Conservation (phyloP, 2,888 invertebrate genomes). For the Pachliopta kotzebuea region DNA sequence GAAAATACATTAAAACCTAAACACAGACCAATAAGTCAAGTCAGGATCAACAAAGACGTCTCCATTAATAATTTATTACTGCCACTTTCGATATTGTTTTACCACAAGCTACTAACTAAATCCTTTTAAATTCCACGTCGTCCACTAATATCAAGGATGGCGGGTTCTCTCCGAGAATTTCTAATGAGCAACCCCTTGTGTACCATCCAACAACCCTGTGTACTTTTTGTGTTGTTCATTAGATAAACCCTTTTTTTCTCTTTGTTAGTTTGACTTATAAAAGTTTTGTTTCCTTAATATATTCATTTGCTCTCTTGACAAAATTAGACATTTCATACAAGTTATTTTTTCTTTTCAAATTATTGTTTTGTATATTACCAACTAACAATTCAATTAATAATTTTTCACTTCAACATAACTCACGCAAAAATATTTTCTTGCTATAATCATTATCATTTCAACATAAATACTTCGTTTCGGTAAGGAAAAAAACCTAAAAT, state of each 20-base stretch:
- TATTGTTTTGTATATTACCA: too few species aligned
- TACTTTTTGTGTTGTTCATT: conserved; percentile 66
- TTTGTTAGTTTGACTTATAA: conserved; percentile 62
- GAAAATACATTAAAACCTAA: too few species aligned
- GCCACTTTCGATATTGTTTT: conserved; percentile 30
- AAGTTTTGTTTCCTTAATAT: conserved; percentile 36
- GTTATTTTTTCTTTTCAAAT: too few species aligned
- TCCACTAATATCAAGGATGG: conserved; percentile 17
- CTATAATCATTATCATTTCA: too few species aligned
- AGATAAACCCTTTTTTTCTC: conserved; percentile 61
- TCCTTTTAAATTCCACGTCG: conserved; percentile 42
- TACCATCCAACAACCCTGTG: conserved; percentile 43
- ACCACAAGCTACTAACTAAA: conserved; percentile 40
- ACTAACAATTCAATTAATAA: too few species aligned
- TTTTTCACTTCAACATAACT: too few species aligned
- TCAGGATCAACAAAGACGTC: not conserved
- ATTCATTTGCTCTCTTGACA: not conserved
- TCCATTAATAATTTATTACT: conserved; percentile 37
- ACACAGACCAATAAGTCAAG: not conserved
- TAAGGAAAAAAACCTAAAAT: too few species aligned
- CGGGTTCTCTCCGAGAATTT: conserved; percentile 59
- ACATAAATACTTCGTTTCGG: too few species aligned
- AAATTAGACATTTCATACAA: too few species aligned
- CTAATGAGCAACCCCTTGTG: conserved; percentile 61
- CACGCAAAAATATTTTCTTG: too few species aligned